Evolutionary conservation across 2,113 vertebrate genomes (phyloP), one percentile per base, ranked within the genome.

Genomic region (Prinia subflava): DNA sequence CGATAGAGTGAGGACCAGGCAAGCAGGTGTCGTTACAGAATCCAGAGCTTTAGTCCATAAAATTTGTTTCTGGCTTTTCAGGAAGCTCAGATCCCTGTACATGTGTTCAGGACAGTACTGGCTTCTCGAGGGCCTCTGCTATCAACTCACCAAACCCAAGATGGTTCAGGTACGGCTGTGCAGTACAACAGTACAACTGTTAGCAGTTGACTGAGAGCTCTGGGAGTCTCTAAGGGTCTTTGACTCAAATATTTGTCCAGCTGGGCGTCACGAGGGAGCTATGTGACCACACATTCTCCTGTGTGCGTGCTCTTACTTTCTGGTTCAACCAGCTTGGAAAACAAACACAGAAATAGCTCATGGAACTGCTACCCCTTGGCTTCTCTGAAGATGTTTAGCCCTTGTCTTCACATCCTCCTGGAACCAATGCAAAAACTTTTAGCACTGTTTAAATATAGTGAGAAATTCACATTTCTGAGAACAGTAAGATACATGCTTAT

Each of bases 201-300:
- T 65, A 73, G 24, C 6, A 74, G 18, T 11, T 69, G 19, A 39
- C 70, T 50, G 53, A 90, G 42, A 80, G 13, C 27, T 69, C 71
- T 90, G 82, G 69, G 49, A 80, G 31, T 15, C 31, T 90, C 28
- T 62, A 37, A 85, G 41, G 18, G 27, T 65, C 31, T 87, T 27
- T 59, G 10, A 59, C 50, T 52, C 65, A 89, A 95, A 81, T 92
- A 86, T 91, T 89, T 91, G 27, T 83, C 82, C 79, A 91, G 64
- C 87, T 90, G 90, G 55, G 42, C 81, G 64, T 77, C n/a, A 33
- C 30, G 20, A 65, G 46, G 46, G 59, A 77, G 15, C 46, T 83
- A 2, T 24, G 44, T 53, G 78, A 82, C 83, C 79, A 73, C 50
- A 83, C 2, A 5, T 12, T 71, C 28, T 87, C 37, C 22, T 55